Percentiles rank a stretch among this genome's conserved stretches.
phyloP scores from a whole-genome alignment of 2,113 vertebrate genomes.

The Heptranchias perlo region DNA sequence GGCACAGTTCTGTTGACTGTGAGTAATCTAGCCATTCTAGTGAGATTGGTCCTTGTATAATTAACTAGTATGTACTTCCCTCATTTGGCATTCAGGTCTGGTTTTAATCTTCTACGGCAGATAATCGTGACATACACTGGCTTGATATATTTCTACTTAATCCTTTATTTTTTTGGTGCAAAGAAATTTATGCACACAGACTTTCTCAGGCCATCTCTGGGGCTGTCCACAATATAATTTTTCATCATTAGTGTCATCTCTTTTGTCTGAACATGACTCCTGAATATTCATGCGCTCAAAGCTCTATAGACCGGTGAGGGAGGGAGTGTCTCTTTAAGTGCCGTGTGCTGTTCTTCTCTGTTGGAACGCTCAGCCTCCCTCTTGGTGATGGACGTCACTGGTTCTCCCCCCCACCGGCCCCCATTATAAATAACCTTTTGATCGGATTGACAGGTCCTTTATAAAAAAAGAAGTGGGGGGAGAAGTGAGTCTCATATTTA shows the following conservation, averaged over 20 bases:
- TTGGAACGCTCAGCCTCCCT: neutral
- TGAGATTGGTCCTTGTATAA: neutral
- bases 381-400: neutral
- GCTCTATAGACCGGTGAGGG: neutral
- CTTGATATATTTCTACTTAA: conserved; percentile 20
- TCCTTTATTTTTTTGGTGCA: neutral
- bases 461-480: neutral
- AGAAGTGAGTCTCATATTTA: neutral
- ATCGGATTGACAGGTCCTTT: neutral
- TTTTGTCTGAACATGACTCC: conserved; percentile 15
- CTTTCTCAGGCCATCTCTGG: conserved; percentile 22
- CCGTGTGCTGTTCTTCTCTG: neutral
- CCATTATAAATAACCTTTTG: neutral
- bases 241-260: conserved; percentile 24
- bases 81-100: conserved; percentile 3
- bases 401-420: neutral
- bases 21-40: conserved; percentile 14
- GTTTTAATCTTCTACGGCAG: neutral
- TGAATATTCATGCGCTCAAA: conserved; percentile 10
- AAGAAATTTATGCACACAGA: neutral
- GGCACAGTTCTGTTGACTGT: neutral
- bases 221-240: neutral
- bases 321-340: neutral
- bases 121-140: neutral
- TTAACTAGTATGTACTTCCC: neutral